phyloP scores from a whole-genome alignment of 2,113 vertebrate genomes.

The Circaetus cinerascens region DNA sequence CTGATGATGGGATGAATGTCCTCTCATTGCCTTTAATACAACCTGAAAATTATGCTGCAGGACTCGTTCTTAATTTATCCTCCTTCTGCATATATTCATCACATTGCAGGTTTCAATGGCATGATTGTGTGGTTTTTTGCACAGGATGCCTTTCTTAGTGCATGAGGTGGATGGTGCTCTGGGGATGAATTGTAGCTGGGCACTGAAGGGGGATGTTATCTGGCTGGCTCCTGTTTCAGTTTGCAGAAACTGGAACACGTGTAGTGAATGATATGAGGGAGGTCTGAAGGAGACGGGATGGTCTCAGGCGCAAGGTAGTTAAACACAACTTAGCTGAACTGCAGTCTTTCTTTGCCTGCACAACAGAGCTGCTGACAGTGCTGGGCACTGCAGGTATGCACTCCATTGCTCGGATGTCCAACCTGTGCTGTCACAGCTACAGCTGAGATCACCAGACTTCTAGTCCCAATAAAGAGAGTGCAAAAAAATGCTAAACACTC shows the following conservation, averaged over 20 bases:
- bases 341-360: neutral
- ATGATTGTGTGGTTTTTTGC: neutral
- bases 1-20: neutral
- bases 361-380: neutral
- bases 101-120: neutral
- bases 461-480: neutral
- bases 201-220: neutral
- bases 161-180: neutral
- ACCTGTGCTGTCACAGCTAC: neutral
- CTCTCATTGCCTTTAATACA: neutral
- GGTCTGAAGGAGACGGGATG: neutral
- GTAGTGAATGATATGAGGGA: rapidly evolving
- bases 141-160: neutral
- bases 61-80: neutral
- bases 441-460: neutral
- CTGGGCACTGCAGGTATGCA: neutral
- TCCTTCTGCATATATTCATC: neutral
- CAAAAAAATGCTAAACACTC: neutral
- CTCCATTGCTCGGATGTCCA: neutral
- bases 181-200: neutral
- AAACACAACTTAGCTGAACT: neutral
- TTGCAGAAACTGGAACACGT: neutral
- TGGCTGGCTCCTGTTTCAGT: neutral
- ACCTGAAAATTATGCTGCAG: neutral
- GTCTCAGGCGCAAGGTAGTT: neutral